These are phyloP conservation scores for Monarcha castaneiventris DNA, from an alignment of 2,113 vertebrate genomes.

Conservation along the genomic window DNA sequence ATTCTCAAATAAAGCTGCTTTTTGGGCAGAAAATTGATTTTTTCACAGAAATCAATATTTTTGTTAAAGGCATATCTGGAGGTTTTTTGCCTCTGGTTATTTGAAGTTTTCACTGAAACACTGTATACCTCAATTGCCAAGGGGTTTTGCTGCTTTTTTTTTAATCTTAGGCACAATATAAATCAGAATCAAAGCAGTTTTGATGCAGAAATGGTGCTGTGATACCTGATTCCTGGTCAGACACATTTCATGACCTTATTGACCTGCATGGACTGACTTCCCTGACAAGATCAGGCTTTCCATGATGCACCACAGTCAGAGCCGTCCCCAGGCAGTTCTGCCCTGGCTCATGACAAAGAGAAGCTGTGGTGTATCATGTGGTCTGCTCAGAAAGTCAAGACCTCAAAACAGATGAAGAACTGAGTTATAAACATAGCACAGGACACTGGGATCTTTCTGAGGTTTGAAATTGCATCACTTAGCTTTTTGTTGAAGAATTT, in stretches of 20 bases:
- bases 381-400: neutral
- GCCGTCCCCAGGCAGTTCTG: neutral
- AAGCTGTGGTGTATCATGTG: neutral
- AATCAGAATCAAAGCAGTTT: conserved; percentile 20
- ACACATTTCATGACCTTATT: neutral
- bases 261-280: neutral
- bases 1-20: conserved; percentile 2
- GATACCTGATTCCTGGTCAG: neutral
- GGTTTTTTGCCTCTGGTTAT: neutral
- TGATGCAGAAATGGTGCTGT: neutral
- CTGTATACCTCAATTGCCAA: neutral
- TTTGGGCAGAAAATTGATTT: neutral
- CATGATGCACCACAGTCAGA: fast-evolving
- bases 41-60: neutral
- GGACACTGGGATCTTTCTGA: neutral
- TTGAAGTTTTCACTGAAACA: neutral
- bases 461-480: neutral
- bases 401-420: neutral
- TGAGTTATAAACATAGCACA: neutral
- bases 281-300: neutral
- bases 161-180: neutral
- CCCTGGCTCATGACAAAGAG: neutral
- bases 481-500: neutral
- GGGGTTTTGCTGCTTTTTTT: neutral
- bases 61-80: neutral